Conservation (phyloP, 2,113 vertebrate species). For the Ploceus nigricollis region DNA sequence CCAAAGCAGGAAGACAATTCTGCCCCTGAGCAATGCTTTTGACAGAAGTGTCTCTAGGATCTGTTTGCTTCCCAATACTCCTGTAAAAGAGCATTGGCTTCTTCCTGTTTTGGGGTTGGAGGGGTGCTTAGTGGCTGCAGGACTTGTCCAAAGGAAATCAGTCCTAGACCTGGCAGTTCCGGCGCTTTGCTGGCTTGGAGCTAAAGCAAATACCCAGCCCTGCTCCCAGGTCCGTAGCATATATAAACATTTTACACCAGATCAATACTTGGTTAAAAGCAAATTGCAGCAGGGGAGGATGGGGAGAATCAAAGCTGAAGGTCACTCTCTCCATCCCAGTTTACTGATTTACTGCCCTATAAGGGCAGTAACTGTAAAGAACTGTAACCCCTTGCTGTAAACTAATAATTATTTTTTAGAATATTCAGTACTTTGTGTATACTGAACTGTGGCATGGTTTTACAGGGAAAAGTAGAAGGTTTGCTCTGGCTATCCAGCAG, state of each 20-base stretch:
- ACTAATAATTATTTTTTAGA: not conserved
- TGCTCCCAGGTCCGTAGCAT: not conserved
- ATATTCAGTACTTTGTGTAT: not conserved
- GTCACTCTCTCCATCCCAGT: not conserved
- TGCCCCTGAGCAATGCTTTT: not conserved
- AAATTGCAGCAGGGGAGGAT: not conserved
- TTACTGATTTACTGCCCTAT: not conserved
- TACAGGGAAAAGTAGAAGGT: not conserved
- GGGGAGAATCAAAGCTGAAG: not conserved
- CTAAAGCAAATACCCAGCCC: not conserved
- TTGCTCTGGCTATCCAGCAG: not conserved
- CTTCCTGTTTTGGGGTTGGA: rapidly evolving
- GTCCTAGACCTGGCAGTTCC: not conserved
- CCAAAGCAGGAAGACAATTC: not conserved
- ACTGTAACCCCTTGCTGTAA: not conserved
- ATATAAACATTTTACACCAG: not conserved
- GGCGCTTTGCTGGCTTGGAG: not conserved
- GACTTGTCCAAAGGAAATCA: not conserved
- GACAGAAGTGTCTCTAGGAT: not conserved
- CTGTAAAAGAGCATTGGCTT: not conserved
- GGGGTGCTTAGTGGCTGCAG: not conserved
- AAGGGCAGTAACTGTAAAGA: not conserved
- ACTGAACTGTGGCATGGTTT: not conserved
- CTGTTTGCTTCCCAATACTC: not conserved
- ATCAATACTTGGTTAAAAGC: not conserved